Evolutionary conservation across 2,113 vertebrate genomes (phyloP).

Genomic region (Fulica atra): DNA sequence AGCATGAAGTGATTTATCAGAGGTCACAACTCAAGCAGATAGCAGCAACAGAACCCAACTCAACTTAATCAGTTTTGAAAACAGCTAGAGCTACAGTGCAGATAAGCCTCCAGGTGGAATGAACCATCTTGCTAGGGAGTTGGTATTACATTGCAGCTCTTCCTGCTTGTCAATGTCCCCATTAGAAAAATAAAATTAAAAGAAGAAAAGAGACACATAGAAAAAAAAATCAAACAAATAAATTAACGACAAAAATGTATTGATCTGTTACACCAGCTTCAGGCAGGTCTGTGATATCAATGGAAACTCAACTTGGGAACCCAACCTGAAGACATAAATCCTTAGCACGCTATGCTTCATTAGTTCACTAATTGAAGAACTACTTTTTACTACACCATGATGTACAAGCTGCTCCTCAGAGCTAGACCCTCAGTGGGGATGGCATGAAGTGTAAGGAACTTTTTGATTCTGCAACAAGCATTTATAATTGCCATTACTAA

Average conservation of each 20-base stretch:
- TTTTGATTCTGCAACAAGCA: neutral
- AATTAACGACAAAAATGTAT: neutral
- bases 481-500: neutral
- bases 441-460: rapidly evolving
- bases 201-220: rapidly evolving
- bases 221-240: neutral
- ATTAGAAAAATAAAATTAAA: neutral
- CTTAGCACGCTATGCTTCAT: neutral
- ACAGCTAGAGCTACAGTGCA: neutral
- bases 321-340: neutral
- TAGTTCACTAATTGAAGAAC: neutral
- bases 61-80: neutral
- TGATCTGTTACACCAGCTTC: neutral
- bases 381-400: neutral
- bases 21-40: neutral
- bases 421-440: neutral
- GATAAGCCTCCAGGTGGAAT: neutral
- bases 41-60: neutral
- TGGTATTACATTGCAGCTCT: neutral
- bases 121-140: neutral
- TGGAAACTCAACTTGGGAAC: neutral
- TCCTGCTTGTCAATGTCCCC: neutral
- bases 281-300: neutral
- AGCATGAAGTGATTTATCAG: neutral
- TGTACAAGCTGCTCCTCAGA: rapidly evolving